Evolutionary conservation across 2,113 vertebrate genomes (phyloP), one percentile per base, ranked within the genome.

Genomic region (Rynchops niger): DNA sequence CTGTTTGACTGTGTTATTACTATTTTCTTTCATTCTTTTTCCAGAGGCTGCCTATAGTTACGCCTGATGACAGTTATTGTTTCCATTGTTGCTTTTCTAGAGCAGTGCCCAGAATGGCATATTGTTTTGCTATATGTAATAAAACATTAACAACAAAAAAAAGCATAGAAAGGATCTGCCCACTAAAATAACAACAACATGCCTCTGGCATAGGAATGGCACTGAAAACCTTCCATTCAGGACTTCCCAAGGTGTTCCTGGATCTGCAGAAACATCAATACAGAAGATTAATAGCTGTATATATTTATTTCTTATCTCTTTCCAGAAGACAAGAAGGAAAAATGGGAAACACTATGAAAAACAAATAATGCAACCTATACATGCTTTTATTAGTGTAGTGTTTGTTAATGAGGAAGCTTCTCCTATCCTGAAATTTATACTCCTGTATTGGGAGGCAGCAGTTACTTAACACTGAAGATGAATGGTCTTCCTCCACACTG

Each of bases 51-150:
- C 80, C 47, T 76, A 29, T 16, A 89, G 73, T 87, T 88, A 61
- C 0, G 2, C 6, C 13, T 90, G 42, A 78, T 86, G 38, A 63
- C 11, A 82, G 86, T 88, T 97, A 65, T 84, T 95, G 8, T 96
- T 97, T 96, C 97, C 88, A 95, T 19, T 91, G 69, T 56, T 91
- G 45, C 11, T 92, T 76, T 91, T 84, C 61, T 61, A 93, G 13
- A 43, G 5, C 15, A 49, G 18, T 55, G 30, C n/a, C 26, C 52
- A 82, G 71, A 88, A 86, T 45, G 36, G 30, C 50, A 67, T 55
- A 63, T 58, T 71, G 26, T 49, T 76, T 86, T 62, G 27, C 38
- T 65, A 9, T 50, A 90, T 40, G 49, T 62, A 80, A 80, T 61
- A 90, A 96, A 94, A 80, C 1, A 77, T 32, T 40, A 45, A 76